Evolutionary conservation across 2,888 invertebrate species (phyloP), one percentile per base, ranked within the genome.

Genomic region (Dynastes hyllus): DNA sequence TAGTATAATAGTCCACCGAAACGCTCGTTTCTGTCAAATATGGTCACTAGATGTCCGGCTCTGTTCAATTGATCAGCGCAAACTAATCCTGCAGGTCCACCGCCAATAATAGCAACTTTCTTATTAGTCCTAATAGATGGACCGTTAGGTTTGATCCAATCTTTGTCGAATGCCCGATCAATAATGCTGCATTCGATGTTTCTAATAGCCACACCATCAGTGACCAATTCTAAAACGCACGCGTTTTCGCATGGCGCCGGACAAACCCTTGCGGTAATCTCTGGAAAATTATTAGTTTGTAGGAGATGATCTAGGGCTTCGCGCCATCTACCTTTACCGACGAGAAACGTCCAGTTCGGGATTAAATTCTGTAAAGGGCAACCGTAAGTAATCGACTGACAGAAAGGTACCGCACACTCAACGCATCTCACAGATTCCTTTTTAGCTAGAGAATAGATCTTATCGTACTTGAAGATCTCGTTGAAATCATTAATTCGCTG

Each of bases 341-440:
- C 92, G 27, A 99, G 93, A 87, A 98, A 97, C 89, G 99, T 99
- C 98, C 98, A 99, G 90, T 98, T 98, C 76, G 99, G 99, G 83
- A 99, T 97, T 84, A 99, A 97, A 89, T 99, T 99, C 45, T 98
- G 98, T 53, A 99, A 92, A 0, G 99, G 99, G 87, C 99, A 99
- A 67, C 99, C 99, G 88, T 98, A 96, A 55, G 93, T 92, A 80
- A 92, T 92, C 53, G 96, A 96, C 87, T 97, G 97, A 87, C 99
- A 99, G 91, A 98, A 98, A 5, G 98, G 98, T n/a, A 99, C 98
- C 29, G 99, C 99, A 89, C 99, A 99, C 87, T 99, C 99, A 98
- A 99, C 99, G 87, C 99, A 99, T 63, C 98, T 92, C 0, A 98
- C 97, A 1, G 98, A 97, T 88, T 98, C 98, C 9, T 95, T 92